Conservation (phyloP, 2,888 invertebrate genomes). For the Neoaliturus tenellus region DNA sequence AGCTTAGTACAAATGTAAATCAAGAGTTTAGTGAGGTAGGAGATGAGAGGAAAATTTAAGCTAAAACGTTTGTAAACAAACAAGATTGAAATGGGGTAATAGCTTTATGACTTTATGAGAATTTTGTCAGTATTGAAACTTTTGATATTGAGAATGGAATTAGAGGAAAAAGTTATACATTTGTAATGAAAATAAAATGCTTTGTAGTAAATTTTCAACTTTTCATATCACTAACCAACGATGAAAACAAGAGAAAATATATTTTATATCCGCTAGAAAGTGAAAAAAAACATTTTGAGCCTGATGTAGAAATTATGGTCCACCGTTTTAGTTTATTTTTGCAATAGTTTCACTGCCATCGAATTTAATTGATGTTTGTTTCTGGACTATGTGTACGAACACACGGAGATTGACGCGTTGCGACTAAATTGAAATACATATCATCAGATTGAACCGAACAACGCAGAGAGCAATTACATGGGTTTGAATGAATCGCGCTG, state of each 20-base stretch:
- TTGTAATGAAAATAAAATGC: not conserved
- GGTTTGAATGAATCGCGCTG: no score
- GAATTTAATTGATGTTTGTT: not conserved
- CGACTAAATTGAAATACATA: no score
- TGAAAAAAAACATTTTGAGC: not conserved
- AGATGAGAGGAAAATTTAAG: no score
- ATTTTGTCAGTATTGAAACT: not conserved
- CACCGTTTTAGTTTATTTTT: not conserved
- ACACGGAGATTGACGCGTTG: no score
- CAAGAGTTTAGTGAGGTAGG: no score
- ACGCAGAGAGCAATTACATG: no score
- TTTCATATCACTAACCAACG: not conserved
- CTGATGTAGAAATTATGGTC: not conserved
- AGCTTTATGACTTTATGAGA: not conserved
- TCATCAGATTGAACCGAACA: no score
- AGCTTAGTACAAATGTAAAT: not conserved
- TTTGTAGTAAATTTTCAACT: not conserved
- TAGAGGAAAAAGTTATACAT: not conserved
- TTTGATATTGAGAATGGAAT: not conserved
- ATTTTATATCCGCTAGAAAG: not conserved
- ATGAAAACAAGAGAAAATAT: not conserved
- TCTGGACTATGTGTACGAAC: no score
- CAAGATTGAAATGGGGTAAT: not conserved
- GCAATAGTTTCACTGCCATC: constrained; percentile 18
- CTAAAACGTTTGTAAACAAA: not conserved